Evolutionary conservation across 1,140 invertebrate genomes (phyloP), one percentile per base, ranked within the genome.

Genomic region (Halesus radiatus): DNA sequence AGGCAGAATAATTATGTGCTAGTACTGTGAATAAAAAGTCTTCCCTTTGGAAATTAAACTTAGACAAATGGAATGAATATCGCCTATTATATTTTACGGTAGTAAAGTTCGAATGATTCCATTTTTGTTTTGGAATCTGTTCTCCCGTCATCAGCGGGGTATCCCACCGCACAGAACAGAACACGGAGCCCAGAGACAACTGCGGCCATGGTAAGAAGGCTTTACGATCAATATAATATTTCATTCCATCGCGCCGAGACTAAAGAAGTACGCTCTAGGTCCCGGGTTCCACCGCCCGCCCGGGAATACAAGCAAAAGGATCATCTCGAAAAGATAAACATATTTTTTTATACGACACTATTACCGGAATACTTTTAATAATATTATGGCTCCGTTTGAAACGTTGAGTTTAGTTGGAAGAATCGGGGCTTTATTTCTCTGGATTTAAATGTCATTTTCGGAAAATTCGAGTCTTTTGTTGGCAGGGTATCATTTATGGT

Each of bases 181-280:
- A 20, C 68, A 20, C 37, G n/a, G 64, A 60, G 23, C 72, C 56
- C 53, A 70, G 76, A 78, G 72, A 79, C 70, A 75, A 66, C 45
- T 54, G 76, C 22, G 53, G 8, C 10, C 23, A 23, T 52, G 76
- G 60, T 68, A 62, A 81, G 76, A 70, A 45, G 56, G 23, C 18
- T 81, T 81, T 81, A 81, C 64, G 80, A 81, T 78, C 80, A 81
- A 81, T 81, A 81, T 81, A 81, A 81, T 81, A 81, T 81, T 81
- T 81, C 80, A 81, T 76, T 54, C 56, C 76, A 4, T 13, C 37
- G 8, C 37, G 58, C 68, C 70, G 76, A 70, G 22, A 26, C n/a
- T 23, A 3, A 45, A 13, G 37, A 32, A 76, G 45, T 29, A 8
- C 56, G 37, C 50, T 62, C 74, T 62, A 76, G 23, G 62, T 58